Base-by-base conservation (phyloP, 2,888 invertebrate species). In the Eudasyphora cyanicolor region DNA sequence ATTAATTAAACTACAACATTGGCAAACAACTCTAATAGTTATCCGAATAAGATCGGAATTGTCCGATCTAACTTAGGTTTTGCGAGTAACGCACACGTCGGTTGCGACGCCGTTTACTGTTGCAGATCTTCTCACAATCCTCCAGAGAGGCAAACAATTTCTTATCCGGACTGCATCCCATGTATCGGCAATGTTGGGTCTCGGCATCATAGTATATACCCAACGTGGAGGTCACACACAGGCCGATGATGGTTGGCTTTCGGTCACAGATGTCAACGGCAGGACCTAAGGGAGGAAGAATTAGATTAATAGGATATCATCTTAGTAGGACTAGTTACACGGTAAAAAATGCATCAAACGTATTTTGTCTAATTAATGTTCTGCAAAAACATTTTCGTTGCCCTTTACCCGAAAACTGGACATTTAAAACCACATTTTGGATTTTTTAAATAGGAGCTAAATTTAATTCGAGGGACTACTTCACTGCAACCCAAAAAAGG, bases 51-150 rank as follows among this genome's bases (percentile, higher is more conserved):
- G 38, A 38, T 38, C 38, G n/a, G n/a, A n/a, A n/a, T 10, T n/a
- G 21, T 12, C 19, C 45, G 27, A n/a, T 29, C 12, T 17, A 19
- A 35, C 54, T 79, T 71, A 71, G 7, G 64, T 62, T n/a, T 71
- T 84, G 84, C 19, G 82, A 84, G 27, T 85, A 82, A 45, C 83
- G 82, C 45, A 82, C 83, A 24, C 70, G 74, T 69, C 86, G 70
- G 19, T 86, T 62, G 64, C 88, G 88, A 42, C 90, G 90, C 27
- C 89, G 86, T 73, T 84, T 64, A 80, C 87, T 90, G 69, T 91
- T 91, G 82, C 91, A 91, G 35, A 90, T 90, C 80, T 87, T 88
- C 27, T 91, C 91, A 54, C 91, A 91, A 49, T 91, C 89, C 84
- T 90, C 91, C 19, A 91, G 78, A 0, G 87, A 86, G 10, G 73